A percentile compares a stretch with the other conserved stretches of the same genome.
Conservation (phyloP, 2,113 vertebrate species). For the Pseudorasbora parva region DNA sequence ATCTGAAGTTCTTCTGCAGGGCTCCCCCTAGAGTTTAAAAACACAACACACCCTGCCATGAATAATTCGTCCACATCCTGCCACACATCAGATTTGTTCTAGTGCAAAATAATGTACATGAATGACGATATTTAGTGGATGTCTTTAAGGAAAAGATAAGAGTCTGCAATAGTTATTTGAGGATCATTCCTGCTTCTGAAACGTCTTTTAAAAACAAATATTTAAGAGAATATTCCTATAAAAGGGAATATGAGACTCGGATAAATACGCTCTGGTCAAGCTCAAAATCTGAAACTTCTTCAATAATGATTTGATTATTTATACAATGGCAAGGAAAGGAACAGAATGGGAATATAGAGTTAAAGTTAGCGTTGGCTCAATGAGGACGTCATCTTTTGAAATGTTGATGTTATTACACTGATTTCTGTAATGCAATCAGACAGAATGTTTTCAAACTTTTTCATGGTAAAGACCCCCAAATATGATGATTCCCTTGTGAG, state of each 20-base stretch:
- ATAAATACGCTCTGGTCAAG: neutral
- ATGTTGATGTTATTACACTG: neutral
- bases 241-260: neutral
- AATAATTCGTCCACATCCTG: neutral
- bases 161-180: neutral
- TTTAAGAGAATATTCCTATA: neutral
- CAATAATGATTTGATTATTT: neutral
- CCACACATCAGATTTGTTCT: neutral
- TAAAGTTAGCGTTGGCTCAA: neutral
- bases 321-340: neutral
- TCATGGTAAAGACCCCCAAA: too few relatives aligned
- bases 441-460: neutral
- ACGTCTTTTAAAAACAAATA: neutral
- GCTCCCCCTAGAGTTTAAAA: conserved; percentile 27
- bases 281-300: neutral
- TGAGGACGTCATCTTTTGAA: neutral
- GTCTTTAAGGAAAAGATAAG: neutral
- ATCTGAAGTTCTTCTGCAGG: neutral
- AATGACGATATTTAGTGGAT: neutral
- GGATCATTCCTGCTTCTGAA: neutral
- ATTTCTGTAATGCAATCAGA: neutral
- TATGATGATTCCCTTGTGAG: too few relatives aligned
- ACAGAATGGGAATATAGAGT: neutral
- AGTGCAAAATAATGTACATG: neutral
- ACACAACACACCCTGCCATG: neutral